Evolutionary conservation across 1,140 invertebrate genomes (phyloP), one percentile per base, ranked within the genome.

Genomic region (Aphelenchoides fujianensis): DNA sequence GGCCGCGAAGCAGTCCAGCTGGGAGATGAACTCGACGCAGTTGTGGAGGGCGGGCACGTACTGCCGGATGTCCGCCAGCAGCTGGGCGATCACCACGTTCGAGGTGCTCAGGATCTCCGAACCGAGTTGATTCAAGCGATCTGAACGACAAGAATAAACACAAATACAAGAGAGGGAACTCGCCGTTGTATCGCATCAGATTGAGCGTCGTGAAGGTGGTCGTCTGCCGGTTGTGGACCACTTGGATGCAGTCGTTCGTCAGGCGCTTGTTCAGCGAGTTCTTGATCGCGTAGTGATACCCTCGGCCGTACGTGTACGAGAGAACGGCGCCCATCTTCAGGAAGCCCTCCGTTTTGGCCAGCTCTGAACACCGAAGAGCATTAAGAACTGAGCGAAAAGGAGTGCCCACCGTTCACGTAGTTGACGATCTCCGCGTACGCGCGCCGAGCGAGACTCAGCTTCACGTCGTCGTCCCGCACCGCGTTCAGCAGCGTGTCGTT

Each of bases 171-270:
- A n/a, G n/a, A n/a, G n/a, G n/a, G n/a, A n/a, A n/a, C 32, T 19
- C 32, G 80, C 79, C 76, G 35, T 78, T 78, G 30, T 78, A 81
- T 54, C 63, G 64, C 23, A 78, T 81, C 1, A 78, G 32, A 31
- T 78, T 36, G 3, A 74, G 23, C 16, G 78, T 81, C 3, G 76
- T 81, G 55, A 81, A 78, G 32, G 73, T 77, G 2, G 79, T 16
- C 1, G 74, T 70, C 32, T 72, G 69, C 3, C 69, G 54, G 55
- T 78, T 79, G 19, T 61, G 63, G 16, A 80, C 74, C n/a, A 80
- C 53, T 32, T 79, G 74, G 31, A 77, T 80, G 54, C 78, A 77
- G 19, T 74, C 71, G 27, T 53, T 73, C 30, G 69, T 19, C 32
- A 76, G 28, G 12, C 16, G 12, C 31, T 66, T 68, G 19, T 16